Evolutionary conservation across 2,113 vertebrate genomes (phyloP).

Genomic region (Xiphophorus hellerii): DNA sequence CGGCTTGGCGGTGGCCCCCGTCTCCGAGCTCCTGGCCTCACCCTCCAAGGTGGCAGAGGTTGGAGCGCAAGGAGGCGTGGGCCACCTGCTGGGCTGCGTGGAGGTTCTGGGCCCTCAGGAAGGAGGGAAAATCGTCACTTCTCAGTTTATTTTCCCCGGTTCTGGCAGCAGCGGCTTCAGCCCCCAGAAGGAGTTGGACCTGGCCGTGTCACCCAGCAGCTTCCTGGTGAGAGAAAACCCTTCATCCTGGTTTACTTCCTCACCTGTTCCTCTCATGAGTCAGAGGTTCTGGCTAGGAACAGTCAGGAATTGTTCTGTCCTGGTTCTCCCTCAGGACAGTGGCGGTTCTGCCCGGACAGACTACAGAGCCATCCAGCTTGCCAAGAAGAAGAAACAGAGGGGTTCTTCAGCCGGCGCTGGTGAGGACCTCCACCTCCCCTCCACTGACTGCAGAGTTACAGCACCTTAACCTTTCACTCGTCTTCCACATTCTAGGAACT

Average conservation of each 20-base stretch:
- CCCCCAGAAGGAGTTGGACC: conserved; percentile 86
- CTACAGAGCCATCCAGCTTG: conserved; percentile 94
- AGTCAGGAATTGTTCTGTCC: neutral
- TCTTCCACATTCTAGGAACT: conserved; percentile 62
- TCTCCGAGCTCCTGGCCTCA: conserved; percentile 80
- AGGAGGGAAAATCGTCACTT: conserved; percentile 82
- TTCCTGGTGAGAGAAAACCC: conserved; percentile 85
- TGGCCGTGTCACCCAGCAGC: conserved; percentile 80
- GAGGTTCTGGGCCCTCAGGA: conserved; percentile 82
- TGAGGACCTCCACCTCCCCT: conserved; percentile 50
- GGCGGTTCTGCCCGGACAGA: conserved; percentile 95
- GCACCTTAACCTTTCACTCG: neutral
- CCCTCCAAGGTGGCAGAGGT: conserved; percentile 82
- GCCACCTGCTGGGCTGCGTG: conserved; percentile 79
- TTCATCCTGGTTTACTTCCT: too few species aligned
- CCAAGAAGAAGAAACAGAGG: conserved; percentile 90
- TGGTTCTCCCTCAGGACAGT: conserved; percentile 82
- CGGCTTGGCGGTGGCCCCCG: conserved; percentile 69
- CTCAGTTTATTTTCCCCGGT: conserved; percentile 84
- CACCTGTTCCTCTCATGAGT: too few species aligned
- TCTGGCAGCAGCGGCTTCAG: conserved; percentile 80
- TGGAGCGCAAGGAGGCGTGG: conserved; percentile 62
- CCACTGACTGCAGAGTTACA: too few species aligned
- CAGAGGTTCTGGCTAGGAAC: too few species aligned
- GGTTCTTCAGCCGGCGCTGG: conserved; percentile 78